Conservation (phyloP, 2,113 vertebrate species). For the Sisor rabdophorus region DNA sequence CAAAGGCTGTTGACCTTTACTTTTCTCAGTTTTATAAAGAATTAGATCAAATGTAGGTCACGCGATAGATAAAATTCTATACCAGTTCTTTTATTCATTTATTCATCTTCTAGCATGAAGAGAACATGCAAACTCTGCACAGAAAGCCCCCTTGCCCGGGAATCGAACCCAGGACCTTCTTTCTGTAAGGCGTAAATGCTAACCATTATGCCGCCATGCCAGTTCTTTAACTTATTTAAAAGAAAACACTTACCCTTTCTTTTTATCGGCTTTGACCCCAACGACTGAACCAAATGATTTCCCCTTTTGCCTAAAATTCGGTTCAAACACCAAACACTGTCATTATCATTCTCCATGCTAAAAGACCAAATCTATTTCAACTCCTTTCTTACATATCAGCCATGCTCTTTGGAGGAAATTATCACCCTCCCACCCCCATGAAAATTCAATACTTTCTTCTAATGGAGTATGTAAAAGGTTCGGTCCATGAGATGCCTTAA, state of each 20-base stretch:
- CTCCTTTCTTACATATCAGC: constrained; percentile 47
- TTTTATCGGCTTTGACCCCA: background rate
- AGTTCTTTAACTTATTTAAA: background rate
- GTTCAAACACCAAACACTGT: constrained; percentile 25
- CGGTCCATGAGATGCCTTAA: constrained; percentile 53
- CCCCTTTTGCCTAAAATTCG: constrained; percentile 34
- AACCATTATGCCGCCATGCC: too few relatives aligned
- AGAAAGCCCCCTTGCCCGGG: too few relatives aligned
- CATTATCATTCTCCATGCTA: constrained; percentile 46
- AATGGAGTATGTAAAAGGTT: constrained; percentile 54
- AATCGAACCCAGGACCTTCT: too few relatives aligned
- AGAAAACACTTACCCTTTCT: background rate
- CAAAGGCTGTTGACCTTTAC: too few relatives aligned
- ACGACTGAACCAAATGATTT: constrained; percentile 13
- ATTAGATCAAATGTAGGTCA: too few relatives aligned
- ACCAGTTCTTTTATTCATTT: too few relatives aligned
- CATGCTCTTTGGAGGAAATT: constrained; percentile 50
- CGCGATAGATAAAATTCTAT: background rate
- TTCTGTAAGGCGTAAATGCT: too few relatives aligned
- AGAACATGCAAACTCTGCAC: too few relatives aligned
- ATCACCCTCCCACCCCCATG: background rate
- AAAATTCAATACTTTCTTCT: constrained; percentile 48
- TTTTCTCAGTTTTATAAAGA: too few relatives aligned
- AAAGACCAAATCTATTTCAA: constrained; percentile 51
- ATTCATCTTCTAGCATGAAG: too few relatives aligned